Percentiles rank a stretch among this genome's conserved stretches.
phyloP scores from a whole-genome alignment of 1,140 invertebrate species.

The Drosophila tristis region DNA sequence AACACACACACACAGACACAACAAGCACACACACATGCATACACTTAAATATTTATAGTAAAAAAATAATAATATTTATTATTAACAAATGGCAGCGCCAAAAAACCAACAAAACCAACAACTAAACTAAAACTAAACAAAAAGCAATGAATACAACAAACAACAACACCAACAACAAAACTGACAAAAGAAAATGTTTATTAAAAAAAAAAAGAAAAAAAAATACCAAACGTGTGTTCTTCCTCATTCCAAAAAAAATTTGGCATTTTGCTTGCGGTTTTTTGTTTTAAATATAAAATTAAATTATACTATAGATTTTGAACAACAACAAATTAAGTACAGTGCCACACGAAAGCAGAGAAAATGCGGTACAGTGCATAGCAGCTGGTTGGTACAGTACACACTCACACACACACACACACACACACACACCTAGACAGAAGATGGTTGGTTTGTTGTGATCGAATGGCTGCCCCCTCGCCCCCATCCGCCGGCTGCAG shows the following conservation, averaged over 20 bases:
- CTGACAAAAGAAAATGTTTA: conserved; percentile 68
- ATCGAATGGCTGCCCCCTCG: too few relatives aligned
- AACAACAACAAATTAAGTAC: too few relatives aligned
- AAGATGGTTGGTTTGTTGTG: conserved; percentile 9
- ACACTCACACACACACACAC: too few relatives aligned
- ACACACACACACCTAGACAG: too few relatives aligned
- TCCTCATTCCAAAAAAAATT: conserved; percentile 43
- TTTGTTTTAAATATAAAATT: too few relatives aligned
- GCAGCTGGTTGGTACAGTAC: too few relatives aligned
- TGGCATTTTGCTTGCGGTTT: too few relatives aligned
- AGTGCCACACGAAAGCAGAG: too few relatives aligned
- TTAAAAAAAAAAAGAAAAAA: conserved; percentile 62
- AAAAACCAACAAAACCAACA: conserved; percentile 51
- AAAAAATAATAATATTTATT: conserved; percentile 80
- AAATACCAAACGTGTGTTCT: conserved; percentile 44
- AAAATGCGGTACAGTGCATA: too few relatives aligned
- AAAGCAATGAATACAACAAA: conserved; percentile 65
- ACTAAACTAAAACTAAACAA: conserved; percentile 39
- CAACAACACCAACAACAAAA: conserved; percentile 41
- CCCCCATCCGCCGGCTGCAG: too few relatives aligned
- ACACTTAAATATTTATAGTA: conserved; percentile 76
- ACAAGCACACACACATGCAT: conserved; percentile 21
- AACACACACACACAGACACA: conserved; percentile 3
- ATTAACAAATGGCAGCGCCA: conserved; percentile 61
- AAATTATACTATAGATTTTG: too few relatives aligned